Base-by-base conservation (phyloP, 2,113 vertebrate species). In the Bombycilla garrulus region DNA sequence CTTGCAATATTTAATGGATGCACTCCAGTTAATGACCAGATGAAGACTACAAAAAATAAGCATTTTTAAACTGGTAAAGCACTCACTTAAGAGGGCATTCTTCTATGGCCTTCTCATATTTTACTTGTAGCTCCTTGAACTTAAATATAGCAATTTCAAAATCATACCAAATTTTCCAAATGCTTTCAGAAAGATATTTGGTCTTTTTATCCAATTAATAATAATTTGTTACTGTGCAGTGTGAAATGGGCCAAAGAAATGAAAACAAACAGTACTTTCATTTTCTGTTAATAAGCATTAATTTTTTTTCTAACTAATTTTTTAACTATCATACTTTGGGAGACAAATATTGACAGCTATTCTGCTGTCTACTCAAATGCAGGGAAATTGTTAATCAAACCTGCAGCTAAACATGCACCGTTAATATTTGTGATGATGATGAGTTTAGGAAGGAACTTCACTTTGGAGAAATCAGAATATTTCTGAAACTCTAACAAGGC, bases 311-410 rank as follows among this genome's bases (percentile, higher is more conserved):
- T 54, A 92, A 86, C 66, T 58, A 25, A 18, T 67, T 82, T 79
- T 90, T 54, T 88, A 89, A 35, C 42, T 58, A 56, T 60, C 45
- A 81, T 62, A 62, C 28, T 54, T 92, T 81, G 36, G 35, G 67
- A 92, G 61, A 86, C 48, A 88, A 95, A 87, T 76, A 58, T 57
- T 91, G 78, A 86, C 81, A 91, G 67, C 61, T 90, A 33, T 56
- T 92, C 64, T 93, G 53, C 53, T 93, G 54, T 77, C 86, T 92
- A 47, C 20, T 83, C 71, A 66, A 60, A 92, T 54, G 44, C 81
- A 84, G 85, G 80, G 61, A 95, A 90, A 88, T 70, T 72, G 54
- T 80, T 94, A 83, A 92, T 88, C 92, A 95, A 91, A 92, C 53
- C 44, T 45, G n/a, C 26, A 90, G 77, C 83, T 94, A 86, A 95